Conservation (phyloP, 2,113 vertebrate species). For the pig (Sus scrofa) region T2T-Sscrofa CM000812.6:283008501-283009000, state of each 20-base stretch:
- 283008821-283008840: conserved; percentile 63
- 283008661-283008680: conserved; percentile 44
- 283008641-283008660: conserved; percentile 85
- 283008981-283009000: background rate
- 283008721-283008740: background rate
- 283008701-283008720: conserved; percentile 18
- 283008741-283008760: background rate
- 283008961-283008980: background rate
- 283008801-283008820: conserved; percentile 55
- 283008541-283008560: background rate
- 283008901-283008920: conserved; percentile 19
- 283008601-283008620: conserved; percentile 64
- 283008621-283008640: conserved; percentile 60
- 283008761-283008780: conserved; percentile 30
- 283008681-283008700: background rate
- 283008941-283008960: background rate
- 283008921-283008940: conserved; percentile 63
- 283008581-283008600: conserved; percentile 67
- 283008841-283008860: background rate
- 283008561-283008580: background rate
- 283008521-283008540: background rate
- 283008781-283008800: conserved; percentile 56
- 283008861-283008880: background rate
- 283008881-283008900: background rate
- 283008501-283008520: background rate